Base-by-base conservation (phyloP, 92 coral and sea anemone genomes). In the Parazoanthus atlanticus region DNA sequence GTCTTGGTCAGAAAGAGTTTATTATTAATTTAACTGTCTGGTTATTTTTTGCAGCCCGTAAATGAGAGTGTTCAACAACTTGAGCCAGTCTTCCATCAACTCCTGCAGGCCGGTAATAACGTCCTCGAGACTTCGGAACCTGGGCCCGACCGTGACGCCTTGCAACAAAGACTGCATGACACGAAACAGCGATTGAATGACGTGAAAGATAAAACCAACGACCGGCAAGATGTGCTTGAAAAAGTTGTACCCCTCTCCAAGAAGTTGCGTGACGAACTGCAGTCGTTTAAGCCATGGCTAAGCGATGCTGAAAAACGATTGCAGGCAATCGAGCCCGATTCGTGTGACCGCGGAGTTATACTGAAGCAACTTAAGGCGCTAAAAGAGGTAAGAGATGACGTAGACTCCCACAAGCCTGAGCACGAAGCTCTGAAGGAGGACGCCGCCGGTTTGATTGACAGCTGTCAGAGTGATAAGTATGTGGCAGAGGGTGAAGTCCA, bases 131-230 rank as follows among this genome's bases (percentile, higher is more conserved):
- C 95, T 47, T 93, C 98, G 36, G 99, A 97, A 86, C 98, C 97
- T 81, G 99, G 99, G 10, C 98, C 99, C 81, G 99, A 97, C 88
- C 89, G 95, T 71, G 99, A 97, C 26, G 93, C 92, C 13, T 86
- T 95, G 78, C 97, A 94, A 81, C 96, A 91, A 76, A 97, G 92
- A 82, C 92, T 97, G 30, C 94, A 91, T 66, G 99, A 95, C 91
- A 91, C 96, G 8, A 97, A 93, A 64, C 90, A 97, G 64, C 89
- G 99, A 29, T 95, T 95, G 98, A 84, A 95, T 25, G 88, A 84
- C 58, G 94, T 94, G 78, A 96, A 91, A 65, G 95, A 85, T 69
- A 92, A 94, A 67, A 95, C 98, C 28, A 81, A 87, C 65, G 93
- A 94, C 71, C 99, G 98, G 41, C 96, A 93, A 80, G 95, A 93